Percentiles rank a stretch among this genome's conserved stretches.
These are phyloP conservation scores for Pungitius pungitius DNA, from an alignment of 2,113 vertebrate species.

Conservation along the genomic window DNA sequence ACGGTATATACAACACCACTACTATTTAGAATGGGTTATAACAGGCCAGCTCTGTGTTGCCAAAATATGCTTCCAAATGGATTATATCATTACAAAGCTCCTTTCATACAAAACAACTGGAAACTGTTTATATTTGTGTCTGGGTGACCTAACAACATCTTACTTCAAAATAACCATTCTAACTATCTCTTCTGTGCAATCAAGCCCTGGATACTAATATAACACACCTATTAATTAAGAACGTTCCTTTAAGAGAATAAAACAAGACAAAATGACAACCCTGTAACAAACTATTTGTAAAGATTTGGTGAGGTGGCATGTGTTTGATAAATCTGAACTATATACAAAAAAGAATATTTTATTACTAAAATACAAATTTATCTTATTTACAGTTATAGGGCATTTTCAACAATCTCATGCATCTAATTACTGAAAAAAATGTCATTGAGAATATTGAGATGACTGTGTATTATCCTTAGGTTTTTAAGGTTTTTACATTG, in stretches of 20 bases:
- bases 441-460: constrained; percentile 53
- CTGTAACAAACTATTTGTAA: constrained; percentile 49
- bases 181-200: constrained; percentile 54
- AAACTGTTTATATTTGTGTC: constrained; percentile 45
- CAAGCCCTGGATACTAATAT: constrained; percentile 73
- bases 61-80: constrained; percentile 63
- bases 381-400: constrained; percentile 84
- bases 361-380: constrained; percentile 81
- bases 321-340: constrained; percentile 80
- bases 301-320: constrained; percentile 57
- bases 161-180: constrained; percentile 62
- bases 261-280: constrained; percentile 52
- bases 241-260: constrained; percentile 61
- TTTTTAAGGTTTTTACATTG: constrained; percentile 15
- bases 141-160: constrained; percentile 64
- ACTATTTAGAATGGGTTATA: constrained; percentile 56
- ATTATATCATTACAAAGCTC: constrained; percentile 63
- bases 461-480: constrained; percentile 21
- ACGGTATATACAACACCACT: constrained; percentile 56
- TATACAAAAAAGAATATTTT: constrained; percentile 81
- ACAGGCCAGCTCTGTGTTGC: constrained; percentile 48
- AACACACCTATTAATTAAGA: constrained; percentile 70
- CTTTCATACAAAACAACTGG: constrained; percentile 58
- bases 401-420: constrained; percentile 75
- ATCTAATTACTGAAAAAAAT: constrained; percentile 37